Percentiles rank a stretch among this genome's conserved stretches.
Evolutionary conservation across 2,888 invertebrate species (phyloP).

Genomic region (Mallateleia sp.): DNA sequence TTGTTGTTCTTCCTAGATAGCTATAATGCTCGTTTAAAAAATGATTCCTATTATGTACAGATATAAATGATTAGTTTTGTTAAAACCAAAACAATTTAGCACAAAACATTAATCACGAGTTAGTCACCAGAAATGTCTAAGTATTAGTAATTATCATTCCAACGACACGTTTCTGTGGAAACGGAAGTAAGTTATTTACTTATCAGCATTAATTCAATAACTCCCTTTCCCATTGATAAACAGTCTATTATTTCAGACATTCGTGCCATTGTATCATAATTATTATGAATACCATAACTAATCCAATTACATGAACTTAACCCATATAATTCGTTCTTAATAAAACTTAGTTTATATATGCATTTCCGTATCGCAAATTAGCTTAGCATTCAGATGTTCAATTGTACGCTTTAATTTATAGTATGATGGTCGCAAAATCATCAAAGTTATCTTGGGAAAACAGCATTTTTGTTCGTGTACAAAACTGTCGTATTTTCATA

Average conservation of each 20-base stretch:
- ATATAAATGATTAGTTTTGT: no score
- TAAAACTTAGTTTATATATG: constrained; percentile 10
- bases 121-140: no score
- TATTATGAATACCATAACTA: constrained; percentile 12
- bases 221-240: no score
- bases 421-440: constrained; percentile 10
- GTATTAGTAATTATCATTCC: no score
- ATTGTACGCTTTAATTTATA: neutral
- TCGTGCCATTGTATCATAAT: constrained; percentile 25
- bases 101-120: no score
- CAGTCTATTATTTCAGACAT: neutral
- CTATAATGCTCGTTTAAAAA: no score
- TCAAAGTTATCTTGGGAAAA: constrained; percentile 13
- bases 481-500: neutral
- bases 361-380: neutral
- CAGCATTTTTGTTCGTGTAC: neutral
- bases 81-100: no score
- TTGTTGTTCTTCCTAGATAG: no score
- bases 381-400: neutral
- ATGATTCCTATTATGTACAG: no score
- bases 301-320: constrained; percentile 18
- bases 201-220: no score
- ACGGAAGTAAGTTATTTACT: no score
- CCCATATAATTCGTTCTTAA: constrained; percentile 10
- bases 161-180: no score